These are phyloP conservation scores for Siphonodentalium dalli DNA, from an alignment of 2,888 invertebrate species.

Conservation along the genomic window DNA sequence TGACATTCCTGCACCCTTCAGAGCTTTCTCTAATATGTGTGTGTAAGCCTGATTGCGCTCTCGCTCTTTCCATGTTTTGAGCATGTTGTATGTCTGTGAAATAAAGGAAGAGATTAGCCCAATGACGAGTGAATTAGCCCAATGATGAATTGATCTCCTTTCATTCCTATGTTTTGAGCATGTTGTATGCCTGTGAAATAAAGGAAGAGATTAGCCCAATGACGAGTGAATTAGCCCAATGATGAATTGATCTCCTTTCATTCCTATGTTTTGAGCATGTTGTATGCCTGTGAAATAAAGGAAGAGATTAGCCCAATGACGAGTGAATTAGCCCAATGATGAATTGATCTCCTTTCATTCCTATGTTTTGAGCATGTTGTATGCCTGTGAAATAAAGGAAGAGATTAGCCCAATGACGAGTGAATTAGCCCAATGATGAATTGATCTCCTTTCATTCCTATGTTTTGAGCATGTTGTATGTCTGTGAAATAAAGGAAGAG, in stretches of 20 bases:
- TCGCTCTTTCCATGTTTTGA: slow-evolving; percentile 49
- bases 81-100: slow-evolving; percentile 49
- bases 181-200: slow-evolving; percentile 44
- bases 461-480: too few species aligned
- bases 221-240: too few species aligned
- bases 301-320: too few species aligned
- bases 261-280: slow-evolving; percentile 53
- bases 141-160: slow-evolving; percentile 46
- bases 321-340: too few species aligned
- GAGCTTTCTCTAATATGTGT: slow-evolving; percentile 46
- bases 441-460: too few species aligned
- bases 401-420: too few species aligned
- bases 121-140: too few species aligned
- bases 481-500: too few species aligned
- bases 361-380: slow-evolving; percentile 52
- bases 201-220: too few species aligned
- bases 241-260: slow-evolving; percentile 44
- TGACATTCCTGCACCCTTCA: slow-evolving; percentile 49
- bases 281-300: slow-evolving; percentile 39
- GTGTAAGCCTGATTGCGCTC: slow-evolving; percentile 45
- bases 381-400: slow-evolving; percentile 40
- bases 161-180: slow-evolving; percentile 51
- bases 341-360: slow-evolving; percentile 43
- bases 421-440: too few species aligned
- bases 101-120: too few species aligned